Conservation (phyloP, 2,888 invertebrate species). For the Drosophila melanosoma region DNA sequence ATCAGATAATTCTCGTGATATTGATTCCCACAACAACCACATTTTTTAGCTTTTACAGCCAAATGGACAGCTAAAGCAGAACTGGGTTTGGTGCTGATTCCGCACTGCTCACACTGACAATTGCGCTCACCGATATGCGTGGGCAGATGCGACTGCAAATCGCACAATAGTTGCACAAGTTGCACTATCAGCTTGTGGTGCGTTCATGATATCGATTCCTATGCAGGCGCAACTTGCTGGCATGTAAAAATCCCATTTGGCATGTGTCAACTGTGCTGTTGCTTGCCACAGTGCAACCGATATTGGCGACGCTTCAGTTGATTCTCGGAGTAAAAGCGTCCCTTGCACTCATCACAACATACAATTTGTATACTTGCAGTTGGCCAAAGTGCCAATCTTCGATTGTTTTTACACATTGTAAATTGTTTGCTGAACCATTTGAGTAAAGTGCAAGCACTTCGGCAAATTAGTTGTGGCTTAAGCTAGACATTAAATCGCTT, state of each 20-base stretch:
- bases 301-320: conserved; percentile 47
- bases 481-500: conserved; percentile 21
- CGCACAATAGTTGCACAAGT: conserved; percentile 45
- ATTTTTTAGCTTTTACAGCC: conserved; percentile 8
- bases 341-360: conserved; percentile 42
- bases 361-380: conserved; percentile 27
- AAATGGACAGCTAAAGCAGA: conserved; percentile 51
- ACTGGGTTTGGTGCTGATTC: conserved; percentile 41
- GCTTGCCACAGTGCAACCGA: conserved; percentile 28
- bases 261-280: conserved; percentile 45
- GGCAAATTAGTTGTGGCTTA: conserved; percentile 17
- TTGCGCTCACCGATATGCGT: conserved; percentile 45
- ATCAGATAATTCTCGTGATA: conserved; percentile 49
- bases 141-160: conserved; percentile 34
- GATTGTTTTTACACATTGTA: conserved; percentile 16
- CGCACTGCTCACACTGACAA: conserved; percentile 56
- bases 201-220: conserved; percentile 36
- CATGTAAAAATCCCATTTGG: conserved; percentile 23
- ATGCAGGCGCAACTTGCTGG: conserved; percentile 42
- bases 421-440: conserved; percentile 51
- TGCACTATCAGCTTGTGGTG: conserved; percentile 36
- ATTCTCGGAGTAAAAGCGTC: conserved; percentile 35
- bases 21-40: conserved; percentile 39
- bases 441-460: conserved; percentile 33
- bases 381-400: conserved; percentile 40